phyloP scores from a whole-genome alignment of 1,140 invertebrate species.

The Sinonovacula constricta region DNA sequence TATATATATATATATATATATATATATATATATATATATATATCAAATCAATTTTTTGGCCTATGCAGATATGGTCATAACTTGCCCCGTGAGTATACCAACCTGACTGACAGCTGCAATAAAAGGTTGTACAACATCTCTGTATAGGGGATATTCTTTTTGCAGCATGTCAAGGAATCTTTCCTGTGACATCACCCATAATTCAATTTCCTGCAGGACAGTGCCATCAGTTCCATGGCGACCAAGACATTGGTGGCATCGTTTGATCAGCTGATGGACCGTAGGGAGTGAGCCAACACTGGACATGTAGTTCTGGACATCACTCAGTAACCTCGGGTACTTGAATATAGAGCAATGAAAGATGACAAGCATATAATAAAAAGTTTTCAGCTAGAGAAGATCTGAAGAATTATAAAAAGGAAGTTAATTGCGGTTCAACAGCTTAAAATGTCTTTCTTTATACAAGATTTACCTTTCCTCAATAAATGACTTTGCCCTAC shows the following conservation, averaged over 20 bases:
- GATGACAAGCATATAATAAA: not conserved
- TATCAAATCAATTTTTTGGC: too few relatives aligned
- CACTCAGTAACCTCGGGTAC: constrained; percentile 60
- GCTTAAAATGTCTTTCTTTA: too few relatives aligned
- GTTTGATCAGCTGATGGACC: constrained; percentile 58
- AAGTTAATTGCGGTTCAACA: too few relatives aligned
- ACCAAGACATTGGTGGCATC: constrained; percentile 33
- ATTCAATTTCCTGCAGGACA: constrained; percentile 45
- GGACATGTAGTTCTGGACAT: constrained; percentile 61
- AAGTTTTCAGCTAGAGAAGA: not conserved
- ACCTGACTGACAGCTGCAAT: constrained; percentile 66
- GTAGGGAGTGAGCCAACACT: constrained; percentile 56
- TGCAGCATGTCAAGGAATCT: constrained; percentile 63
- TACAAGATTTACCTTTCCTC: too few relatives aligned
- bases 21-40: too few relatives aligned
- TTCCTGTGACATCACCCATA: constrained; percentile 67
- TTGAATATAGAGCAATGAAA: constrained; percentile 44
- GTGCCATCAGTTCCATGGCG: not conserved
- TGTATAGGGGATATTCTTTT: constrained; percentile 62
- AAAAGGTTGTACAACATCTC: constrained; percentile 71
- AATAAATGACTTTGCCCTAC: too few relatives aligned
- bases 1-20: too few relatives aligned
- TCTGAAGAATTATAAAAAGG: too few relatives aligned
- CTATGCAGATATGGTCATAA: too few relatives aligned
- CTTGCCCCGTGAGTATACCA: not conserved